Percentiles rank a stretch among this genome's conserved stretches.
phyloP scores from a whole-genome alignment of 2,888 invertebrate genomes.

The Drosophila macrospina region DNA sequence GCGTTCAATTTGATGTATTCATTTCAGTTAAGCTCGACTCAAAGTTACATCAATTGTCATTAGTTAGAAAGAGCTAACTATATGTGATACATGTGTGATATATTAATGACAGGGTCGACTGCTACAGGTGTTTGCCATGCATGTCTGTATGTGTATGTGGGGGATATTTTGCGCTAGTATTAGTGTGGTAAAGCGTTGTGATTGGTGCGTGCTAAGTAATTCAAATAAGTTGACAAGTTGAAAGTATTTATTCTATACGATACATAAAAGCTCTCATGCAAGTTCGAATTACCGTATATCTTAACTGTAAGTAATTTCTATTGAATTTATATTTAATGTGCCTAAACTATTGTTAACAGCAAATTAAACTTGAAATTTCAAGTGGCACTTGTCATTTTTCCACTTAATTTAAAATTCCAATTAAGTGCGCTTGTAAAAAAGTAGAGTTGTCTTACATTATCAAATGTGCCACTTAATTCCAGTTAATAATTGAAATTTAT shows the following conservation, averaged over 20 bases:
- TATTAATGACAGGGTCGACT: not conserved
- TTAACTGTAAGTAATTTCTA: too few relatives aligned
- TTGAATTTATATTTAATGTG: not conserved
- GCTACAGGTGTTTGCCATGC: constrained; percentile 32
- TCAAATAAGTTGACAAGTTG: not conserved
- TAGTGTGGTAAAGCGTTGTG: constrained; percentile 10
- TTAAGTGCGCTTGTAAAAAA: not conserved
- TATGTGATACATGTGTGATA: constrained; percentile 11
- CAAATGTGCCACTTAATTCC: not conserved
- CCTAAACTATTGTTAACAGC: not conserved
- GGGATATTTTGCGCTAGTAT: not conserved
- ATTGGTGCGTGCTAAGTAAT: constrained; percentile 1
- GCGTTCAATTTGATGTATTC: not conserved
- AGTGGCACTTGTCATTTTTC: not conserved
- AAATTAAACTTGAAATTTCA: not conserved
- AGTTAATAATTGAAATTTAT: not conserved
- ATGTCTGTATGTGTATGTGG: not conserved
- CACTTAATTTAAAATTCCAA: not conserved
- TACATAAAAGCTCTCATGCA: not conserved
- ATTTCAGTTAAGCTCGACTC: constrained; percentile 10
- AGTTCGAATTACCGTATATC: not conserved
- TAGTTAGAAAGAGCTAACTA: constrained; percentile 22
- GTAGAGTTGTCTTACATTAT: not conserved
- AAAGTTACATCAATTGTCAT: not conserved
- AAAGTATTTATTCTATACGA: not conserved